Evolutionary conservation across 1,140 invertebrate genomes (phyloP).

Genomic region (Heliconius hewitsoni): DNA sequence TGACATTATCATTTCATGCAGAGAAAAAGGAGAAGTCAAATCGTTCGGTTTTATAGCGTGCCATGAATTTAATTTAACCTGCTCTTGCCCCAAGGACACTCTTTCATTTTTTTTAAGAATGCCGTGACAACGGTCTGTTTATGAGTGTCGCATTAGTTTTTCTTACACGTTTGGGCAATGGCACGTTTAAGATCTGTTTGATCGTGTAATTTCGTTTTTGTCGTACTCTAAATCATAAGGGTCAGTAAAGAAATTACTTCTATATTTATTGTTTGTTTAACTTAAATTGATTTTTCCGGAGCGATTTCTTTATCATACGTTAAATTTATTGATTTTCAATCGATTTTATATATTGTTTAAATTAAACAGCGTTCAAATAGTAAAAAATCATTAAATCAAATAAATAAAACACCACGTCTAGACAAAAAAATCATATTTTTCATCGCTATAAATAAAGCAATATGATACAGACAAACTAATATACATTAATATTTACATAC

Average conservation of each 20-base stretch:
- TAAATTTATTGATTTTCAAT: too few relatives aligned
- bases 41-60: constrained; percentile 25
- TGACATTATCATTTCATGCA: constrained; percentile 25
- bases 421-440: not conserved
- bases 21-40: constrained; percentile 27
- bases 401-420: not conserved
- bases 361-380: not conserved
- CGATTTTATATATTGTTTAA: not conserved
- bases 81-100: constrained; percentile 11
- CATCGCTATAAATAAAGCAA: not conserved
- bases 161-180: not conserved
- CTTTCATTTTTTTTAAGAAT: not conserved
- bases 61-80: constrained; percentile 34
- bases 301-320: not conserved
- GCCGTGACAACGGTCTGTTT: constrained; percentile 18
- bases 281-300: not conserved
- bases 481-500: not conserved
- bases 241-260: not conserved
- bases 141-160: constrained; percentile 21
- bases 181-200: not conserved
- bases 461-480: not conserved
- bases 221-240: not conserved
- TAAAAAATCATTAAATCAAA: not conserved
- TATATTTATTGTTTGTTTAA: not conserved
- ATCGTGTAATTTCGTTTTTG: not conserved